Evolutionary conservation across 2,888 invertebrate genomes (phyloP).

Genomic region (Chrysolina oricalcia): DNA sequence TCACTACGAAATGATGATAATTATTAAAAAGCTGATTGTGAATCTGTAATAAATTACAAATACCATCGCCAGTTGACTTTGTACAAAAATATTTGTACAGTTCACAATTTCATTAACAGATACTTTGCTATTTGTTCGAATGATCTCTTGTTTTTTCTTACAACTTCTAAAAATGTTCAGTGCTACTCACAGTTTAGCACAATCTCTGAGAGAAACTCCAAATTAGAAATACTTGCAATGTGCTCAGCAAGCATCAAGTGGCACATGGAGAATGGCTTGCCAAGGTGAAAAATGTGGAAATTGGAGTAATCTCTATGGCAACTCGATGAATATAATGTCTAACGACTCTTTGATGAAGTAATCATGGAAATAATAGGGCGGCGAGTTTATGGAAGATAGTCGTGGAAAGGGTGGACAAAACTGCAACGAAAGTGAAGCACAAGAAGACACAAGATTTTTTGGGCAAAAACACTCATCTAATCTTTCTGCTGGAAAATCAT

Average conservation of each 20-base stretch:
- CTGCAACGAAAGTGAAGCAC: not conserved
- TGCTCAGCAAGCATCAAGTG: slow-evolving; percentile 4
- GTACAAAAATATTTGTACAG: too few relatives aligned
- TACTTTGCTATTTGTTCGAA: too few relatives aligned
- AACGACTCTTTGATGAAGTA: slow-evolving; percentile 9
- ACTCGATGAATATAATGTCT: slow-evolving; percentile 40
- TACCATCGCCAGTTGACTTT: too few relatives aligned
- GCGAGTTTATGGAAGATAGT: not conserved
- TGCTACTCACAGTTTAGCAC: slow-evolving; percentile 22
- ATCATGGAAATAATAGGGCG: slow-evolving; percentile 14
- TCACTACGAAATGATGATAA: too few relatives aligned
- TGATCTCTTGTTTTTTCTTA: too few relatives aligned
- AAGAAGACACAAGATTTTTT: too few relatives aligned
- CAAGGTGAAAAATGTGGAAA: slow-evolving; percentile 21
- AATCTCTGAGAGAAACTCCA: slow-evolving; percentile 8
- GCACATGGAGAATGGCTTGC: slow-evolving; percentile 13
- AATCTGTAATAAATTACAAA: too few relatives aligned
- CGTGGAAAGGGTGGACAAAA: not conserved
- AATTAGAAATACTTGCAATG: not conserved
- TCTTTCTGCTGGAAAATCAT: too few relatives aligned
- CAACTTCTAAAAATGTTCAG: too few relatives aligned
- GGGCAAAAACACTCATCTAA: too few relatives aligned
- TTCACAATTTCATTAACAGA: too few relatives aligned
- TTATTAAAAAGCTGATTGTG: too few relatives aligned
- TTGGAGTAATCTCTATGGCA: slow-evolving; percentile 37